Base-by-base conservation (phyloP, 2,888 invertebrate genomes). In the Cephus runcator region DNA sequence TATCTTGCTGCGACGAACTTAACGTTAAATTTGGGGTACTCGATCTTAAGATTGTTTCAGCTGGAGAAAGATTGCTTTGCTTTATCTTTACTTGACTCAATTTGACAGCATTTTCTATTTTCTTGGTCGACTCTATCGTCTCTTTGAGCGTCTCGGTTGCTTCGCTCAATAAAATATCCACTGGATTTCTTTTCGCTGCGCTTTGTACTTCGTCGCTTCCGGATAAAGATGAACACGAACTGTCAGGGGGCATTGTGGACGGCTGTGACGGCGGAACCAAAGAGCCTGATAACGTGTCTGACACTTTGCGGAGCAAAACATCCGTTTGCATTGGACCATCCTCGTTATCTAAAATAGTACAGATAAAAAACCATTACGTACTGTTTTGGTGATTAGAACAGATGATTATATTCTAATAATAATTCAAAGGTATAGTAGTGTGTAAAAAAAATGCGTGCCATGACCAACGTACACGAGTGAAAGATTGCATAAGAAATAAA, bases 261-360 rank as follows among this genome's bases (percentile, higher is more conserved):
- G n/a, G 23, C 75, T 75, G 82, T 73, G 83, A 79, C n/a, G 82
- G 77, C 11, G 83, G 79, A 68, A 80, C 76, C 6, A 87, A 68
- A 69, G 88, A 82, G 78, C 82, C 86, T n/a, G 89, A 88, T 34
- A 91, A 80, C 1, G 91, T 90, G 40, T 90, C 90, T 23, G 91
- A 91, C 6, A 91, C 91, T 82, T 90, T 90, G 75, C 89, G 90
- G 36, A 91, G 86, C 73, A 91, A 83, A 31, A 88, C 86, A 40
- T 91, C 89, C n/a, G 90, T 91, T 31, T 89, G 87, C 80, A 85
- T 84, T 35, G 83, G 82, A 35, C 80, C 79, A 34, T 83, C 81
- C 73, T 80, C 81, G 75, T 76, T 75, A 33, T 71, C 85, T 85
- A 77, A 77, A 80, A 77, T 75, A 71, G 1, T 40, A 40, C 40